Evolutionary conservation across 2,797 vertebrate species (phyloP), one percentile per base, ranked within the genome.

Genomic region (Darevskia mixta): DNA sequence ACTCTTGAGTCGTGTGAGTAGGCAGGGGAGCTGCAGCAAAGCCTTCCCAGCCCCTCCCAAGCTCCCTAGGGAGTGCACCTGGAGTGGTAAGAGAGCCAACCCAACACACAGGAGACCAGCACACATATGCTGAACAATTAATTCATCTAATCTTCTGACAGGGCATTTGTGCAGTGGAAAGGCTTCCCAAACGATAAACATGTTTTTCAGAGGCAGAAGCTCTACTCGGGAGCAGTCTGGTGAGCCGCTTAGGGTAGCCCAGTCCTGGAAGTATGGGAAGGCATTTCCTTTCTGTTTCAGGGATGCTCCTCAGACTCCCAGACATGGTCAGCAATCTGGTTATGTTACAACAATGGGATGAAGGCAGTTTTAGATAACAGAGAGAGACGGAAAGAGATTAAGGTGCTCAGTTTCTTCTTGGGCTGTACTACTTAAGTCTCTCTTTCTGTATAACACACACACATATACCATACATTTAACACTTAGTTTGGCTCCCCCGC

Each of bases 61-160:
- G 49, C 49, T n/a, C n/a, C 88, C 61, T 0, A 81, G 78, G 69
- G 79, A 93, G n/a, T 69, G 38, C 29, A 41, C 89, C 32, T 87
- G 27, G 66, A 73, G 69, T 90, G 49, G 66, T 9, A 84, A 90
- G 88, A 1, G 55, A 87, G 55, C 64, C 66, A 93, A 91, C 90
- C 43, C 72, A 90, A 90, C 88, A 69, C 69, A 69, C 73, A 83
- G 25, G 73, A 82, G 83, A 75, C 20, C 72, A 27, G 29, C n/a
- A 88, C 71, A 13, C 32, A 90, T 72, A 88, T 58, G 86, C 75
- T 61, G 77, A 80, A 75, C 67, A 79, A 86, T 79, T 79, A 79
- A 87, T 92, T 88, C 75, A 86, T 79, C 67, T 11, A 5, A 91
- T 92, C 92, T 94, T 85, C 25, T 5, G 72, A 79, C 79, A 85